These are phyloP conservation scores for Dicentrarchus labrax DNA, from an alignment of 2,113 vertebrate species.

Conservation along the genomic window DNA sequence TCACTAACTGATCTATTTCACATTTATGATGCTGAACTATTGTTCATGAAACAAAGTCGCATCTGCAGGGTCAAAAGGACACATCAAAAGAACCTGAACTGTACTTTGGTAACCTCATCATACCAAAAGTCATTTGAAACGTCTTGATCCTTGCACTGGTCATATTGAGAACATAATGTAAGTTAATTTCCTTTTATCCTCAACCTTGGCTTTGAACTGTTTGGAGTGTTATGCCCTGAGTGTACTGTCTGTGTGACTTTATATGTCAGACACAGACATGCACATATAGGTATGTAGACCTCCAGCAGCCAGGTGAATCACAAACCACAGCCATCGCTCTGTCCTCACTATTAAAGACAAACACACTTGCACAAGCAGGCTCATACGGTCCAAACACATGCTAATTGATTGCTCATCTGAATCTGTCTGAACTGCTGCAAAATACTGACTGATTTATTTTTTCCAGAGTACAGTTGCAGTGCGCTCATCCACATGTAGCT, in stretches of 20 bases:
- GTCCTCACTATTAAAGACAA: neutral
- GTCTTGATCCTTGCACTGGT: neutral
- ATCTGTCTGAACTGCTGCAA: constrained; percentile 3
- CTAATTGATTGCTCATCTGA: constrained; percentile 41
- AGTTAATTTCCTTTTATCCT: neutral
- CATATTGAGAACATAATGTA: neutral
- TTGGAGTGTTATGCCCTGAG: neutral
- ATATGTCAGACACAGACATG: constrained; percentile 19
- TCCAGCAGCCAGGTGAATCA: constrained; percentile 49
- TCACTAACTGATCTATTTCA: constrained; percentile 29
- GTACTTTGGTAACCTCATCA: neutral
- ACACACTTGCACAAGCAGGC: constrained; percentile 19
- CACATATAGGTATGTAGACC: constrained; percentile 31
- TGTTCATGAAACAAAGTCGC: constrained; percentile 56
- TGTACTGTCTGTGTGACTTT: neutral
- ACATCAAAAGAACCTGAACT: neutral
- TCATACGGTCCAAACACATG: constrained; percentile 4
- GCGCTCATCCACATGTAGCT: constrained; percentile 23
- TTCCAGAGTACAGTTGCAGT: neutral
- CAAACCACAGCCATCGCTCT: constrained; percentile 28
- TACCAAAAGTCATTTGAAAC: neutral
- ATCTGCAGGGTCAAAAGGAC: constrained; percentile 49
- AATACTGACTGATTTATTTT: constrained; percentile 36
- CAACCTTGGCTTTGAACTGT: neutral
- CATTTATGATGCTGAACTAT: constrained; percentile 36